Conservation (phyloP, 2,888 invertebrate genomes). For the Neoaliturus tenellus region DNA sequence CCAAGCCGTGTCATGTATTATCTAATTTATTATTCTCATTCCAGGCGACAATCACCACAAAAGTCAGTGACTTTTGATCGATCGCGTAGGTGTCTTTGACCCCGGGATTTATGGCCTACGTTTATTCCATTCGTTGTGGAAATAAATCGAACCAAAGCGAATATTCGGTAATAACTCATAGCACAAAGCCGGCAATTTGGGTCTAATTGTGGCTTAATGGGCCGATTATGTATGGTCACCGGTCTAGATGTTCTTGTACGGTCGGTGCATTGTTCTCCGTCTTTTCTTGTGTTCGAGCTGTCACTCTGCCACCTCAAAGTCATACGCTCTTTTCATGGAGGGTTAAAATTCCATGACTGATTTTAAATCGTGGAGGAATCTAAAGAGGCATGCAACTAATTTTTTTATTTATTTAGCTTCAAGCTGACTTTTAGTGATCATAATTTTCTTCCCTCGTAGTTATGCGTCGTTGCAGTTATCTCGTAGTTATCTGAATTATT, state of each 20-base stretch:
- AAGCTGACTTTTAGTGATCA: no score
- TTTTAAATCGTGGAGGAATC: no score
- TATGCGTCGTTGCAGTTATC: no score
- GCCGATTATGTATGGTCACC: neutral
- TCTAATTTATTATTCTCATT: constrained; percentile 51
- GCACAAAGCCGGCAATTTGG: constrained; percentile 22
- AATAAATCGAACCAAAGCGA: constrained; percentile 33
- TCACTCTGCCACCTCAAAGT: neutral
- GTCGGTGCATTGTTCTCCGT: neutral
- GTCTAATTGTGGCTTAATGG: constrained; percentile 25
- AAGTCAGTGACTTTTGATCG: constrained; percentile 40
- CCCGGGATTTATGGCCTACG: neutral
- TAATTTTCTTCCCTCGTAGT: no score
- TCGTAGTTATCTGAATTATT: no score
- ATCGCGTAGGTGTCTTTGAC: constrained; percentile 31
- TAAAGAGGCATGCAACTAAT: no score
- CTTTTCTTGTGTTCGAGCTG: neutral
- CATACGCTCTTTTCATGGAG: neutral
- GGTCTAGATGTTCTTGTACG: neutral
- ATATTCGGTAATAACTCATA: constrained; percentile 16
- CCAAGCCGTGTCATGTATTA: constrained; percentile 4
- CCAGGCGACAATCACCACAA: constrained; percentile 25
- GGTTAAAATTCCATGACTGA: neutral
- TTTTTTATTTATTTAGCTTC: no score
- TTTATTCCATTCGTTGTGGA: constrained; percentile 32